phyloP scores from a whole-genome alignment of 2,797 vertebrate genomes.

The Caiman crocodilus region DNA sequence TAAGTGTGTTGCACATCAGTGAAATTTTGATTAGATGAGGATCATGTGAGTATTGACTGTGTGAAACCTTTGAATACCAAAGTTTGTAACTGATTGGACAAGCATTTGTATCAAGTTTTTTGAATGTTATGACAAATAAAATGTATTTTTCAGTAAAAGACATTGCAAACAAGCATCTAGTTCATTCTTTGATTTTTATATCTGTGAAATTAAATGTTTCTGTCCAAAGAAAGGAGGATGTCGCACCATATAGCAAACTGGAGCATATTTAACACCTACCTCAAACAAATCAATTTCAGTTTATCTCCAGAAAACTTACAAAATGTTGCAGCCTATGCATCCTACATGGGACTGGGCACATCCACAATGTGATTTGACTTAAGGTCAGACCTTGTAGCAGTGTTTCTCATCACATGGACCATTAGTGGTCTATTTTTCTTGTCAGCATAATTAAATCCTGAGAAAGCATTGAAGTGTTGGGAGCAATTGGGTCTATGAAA shows the following conservation, averaged over 20 bases:
- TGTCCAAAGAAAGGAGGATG: background rate
- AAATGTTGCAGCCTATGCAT: background rate
- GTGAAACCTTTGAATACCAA: constrained; percentile 69
- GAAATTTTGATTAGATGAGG: constrained; percentile 49
- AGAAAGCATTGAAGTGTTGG: background rate
- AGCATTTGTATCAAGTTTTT: constrained; percentile 80
- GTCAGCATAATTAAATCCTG: background rate
- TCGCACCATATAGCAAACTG: background rate
- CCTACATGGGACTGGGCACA: background rate
- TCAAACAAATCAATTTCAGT: background rate
- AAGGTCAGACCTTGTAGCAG: background rate
- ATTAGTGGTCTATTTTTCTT: background rate
- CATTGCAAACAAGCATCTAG: constrained; percentile 60
- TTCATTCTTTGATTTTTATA: constrained; percentile 11
- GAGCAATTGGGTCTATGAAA: background rate
- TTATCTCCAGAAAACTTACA: background rate
- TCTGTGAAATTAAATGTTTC: background rate
- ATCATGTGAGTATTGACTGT: constrained; percentile 63
- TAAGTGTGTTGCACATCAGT: constrained; percentile 65
- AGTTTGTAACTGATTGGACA: constrained; percentile 77
- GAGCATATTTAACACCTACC: background rate
- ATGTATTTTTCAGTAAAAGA: constrained; percentile 86
- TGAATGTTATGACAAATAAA: constrained; percentile 82
- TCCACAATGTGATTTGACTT: background rate
- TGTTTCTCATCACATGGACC: background rate